Percentiles rank a stretch among this genome's conserved stretches.
phyloP scores from a whole-genome alignment of 2,113 vertebrate species.

The Diadophis punctatus region DNA sequence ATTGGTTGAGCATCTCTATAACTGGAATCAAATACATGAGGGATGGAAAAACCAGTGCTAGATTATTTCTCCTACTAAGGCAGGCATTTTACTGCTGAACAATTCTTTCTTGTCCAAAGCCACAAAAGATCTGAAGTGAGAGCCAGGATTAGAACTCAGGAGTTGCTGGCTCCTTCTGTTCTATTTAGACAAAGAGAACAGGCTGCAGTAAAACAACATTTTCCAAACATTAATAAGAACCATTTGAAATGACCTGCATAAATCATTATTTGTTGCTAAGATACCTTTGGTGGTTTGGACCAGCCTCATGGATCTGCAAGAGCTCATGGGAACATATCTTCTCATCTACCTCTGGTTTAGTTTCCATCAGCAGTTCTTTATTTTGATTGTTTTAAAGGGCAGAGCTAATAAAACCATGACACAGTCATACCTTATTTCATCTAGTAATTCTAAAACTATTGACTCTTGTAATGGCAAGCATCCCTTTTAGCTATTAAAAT shows the following conservation, averaged over 20 bases:
- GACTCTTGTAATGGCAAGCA: background rate
- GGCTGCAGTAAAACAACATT: conserved; percentile 53
- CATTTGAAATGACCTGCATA: conserved; percentile 60
- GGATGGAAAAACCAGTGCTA: conserved; percentile 64
- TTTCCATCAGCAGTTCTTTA: conserved; percentile 37
- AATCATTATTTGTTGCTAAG: conserved; percentile 54
- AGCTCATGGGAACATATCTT: conserved; percentile 37
- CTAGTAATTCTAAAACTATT: background rate
- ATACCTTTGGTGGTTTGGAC: conserved; percentile 57
- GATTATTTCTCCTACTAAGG: conserved; percentile 58
- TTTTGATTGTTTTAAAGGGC: conserved; percentile 15
- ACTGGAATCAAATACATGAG: conserved; percentile 50
- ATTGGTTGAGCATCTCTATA: background rate
- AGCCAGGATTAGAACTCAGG: conserved; percentile 50
- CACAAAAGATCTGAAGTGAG: conserved; percentile 38
- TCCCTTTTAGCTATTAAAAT: background rate
- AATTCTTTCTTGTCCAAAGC: conserved; percentile 55
- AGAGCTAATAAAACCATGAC: background rate
- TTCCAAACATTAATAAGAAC: conserved; percentile 61
- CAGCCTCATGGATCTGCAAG: conserved; percentile 46
- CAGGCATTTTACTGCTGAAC: conserved; percentile 67
- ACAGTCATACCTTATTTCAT: background rate
- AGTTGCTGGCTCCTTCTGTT: conserved; percentile 42
- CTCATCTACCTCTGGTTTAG: conserved; percentile 1
- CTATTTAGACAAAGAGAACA: conserved; percentile 25